These are phyloP conservation scores for human DNA, from an alignment of 2,113 vertebrate species.

Conservation along the genomic window DNA sequence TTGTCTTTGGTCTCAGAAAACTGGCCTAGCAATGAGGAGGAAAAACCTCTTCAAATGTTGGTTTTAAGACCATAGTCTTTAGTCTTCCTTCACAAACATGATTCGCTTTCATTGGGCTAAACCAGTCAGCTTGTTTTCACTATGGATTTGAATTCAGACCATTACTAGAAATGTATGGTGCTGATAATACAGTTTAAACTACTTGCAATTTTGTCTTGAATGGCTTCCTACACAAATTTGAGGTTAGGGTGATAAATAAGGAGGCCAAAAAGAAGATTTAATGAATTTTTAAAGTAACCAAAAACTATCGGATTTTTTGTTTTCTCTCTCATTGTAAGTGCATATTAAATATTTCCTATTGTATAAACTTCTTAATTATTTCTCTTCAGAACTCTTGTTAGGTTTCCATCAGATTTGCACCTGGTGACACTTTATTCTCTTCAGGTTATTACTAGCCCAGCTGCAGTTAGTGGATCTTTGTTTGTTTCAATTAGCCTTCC, in stretches of 20 bases:
- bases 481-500: not conserved
- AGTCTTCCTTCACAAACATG: not conserved
- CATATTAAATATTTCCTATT: not conserved
- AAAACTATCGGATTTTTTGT: not conserved
- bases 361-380: constrained; percentile 4
- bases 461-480: not conserved
- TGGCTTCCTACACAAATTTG: not conserved
- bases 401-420: not conserved
- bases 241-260: not conserved
- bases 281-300: not conserved
- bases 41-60: not conserved
- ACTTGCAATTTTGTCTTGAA: not conserved
- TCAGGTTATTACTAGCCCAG: not conserved
- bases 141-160: not conserved
- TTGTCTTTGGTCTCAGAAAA: not conserved
- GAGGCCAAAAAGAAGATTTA: not conserved
- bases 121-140: not conserved
- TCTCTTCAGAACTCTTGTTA: not conserved
- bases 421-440: not conserved
- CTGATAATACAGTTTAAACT: not conserved
- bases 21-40: not conserved
- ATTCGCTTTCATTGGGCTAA: not conserved
- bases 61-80: not conserved
- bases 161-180: not conserved
- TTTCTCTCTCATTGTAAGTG: not conserved